Conservation (phyloP, 2,888 invertebrate species). For the Eudemis profundana region DNA sequence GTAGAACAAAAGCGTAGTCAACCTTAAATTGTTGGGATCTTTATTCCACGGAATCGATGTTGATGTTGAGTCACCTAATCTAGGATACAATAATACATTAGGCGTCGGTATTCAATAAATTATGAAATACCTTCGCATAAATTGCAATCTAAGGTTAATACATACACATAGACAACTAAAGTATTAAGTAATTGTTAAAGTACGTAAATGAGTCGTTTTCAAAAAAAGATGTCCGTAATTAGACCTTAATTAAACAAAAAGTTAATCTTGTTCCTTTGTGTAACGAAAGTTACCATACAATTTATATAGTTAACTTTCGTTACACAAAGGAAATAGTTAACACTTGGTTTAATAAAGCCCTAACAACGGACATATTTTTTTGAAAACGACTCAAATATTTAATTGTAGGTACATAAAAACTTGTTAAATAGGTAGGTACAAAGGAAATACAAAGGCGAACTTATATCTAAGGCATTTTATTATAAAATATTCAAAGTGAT, state of each 20-base stretch:
- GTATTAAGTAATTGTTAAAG: conserved; percentile 25
- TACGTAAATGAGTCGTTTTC: neutral
- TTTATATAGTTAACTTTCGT: too few relatives aligned
- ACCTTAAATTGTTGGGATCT: neutral
- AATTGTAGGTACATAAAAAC: conserved; percentile 11
- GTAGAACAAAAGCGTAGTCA: too few relatives aligned
- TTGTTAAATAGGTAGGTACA: neutral
- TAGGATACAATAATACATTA: conserved; percentile 30
- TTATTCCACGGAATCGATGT: neutral
- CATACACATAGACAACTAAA: conserved; percentile 35
- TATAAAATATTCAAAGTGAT: neutral
- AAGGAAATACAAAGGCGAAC: neutral
- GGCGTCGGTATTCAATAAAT: conserved; percentile 24
- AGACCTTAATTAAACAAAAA: too few relatives aligned
- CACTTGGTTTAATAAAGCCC: too few relatives aligned
- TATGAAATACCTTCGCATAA: conserved; percentile 18
- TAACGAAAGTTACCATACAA: too few relatives aligned
- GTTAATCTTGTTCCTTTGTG: too few relatives aligned
- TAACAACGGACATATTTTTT: too few relatives aligned
- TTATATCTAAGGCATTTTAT: neutral
- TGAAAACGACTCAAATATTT: too few relatives aligned
- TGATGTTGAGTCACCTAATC: conserved; percentile 19
- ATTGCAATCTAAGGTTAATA: conserved; percentile 32
- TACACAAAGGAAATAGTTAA: too few relatives aligned
- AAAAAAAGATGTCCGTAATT: too few relatives aligned